Base-by-base conservation (phyloP, 1,140 invertebrate species). In the Tyrophagus putrescentiae region DNA sequence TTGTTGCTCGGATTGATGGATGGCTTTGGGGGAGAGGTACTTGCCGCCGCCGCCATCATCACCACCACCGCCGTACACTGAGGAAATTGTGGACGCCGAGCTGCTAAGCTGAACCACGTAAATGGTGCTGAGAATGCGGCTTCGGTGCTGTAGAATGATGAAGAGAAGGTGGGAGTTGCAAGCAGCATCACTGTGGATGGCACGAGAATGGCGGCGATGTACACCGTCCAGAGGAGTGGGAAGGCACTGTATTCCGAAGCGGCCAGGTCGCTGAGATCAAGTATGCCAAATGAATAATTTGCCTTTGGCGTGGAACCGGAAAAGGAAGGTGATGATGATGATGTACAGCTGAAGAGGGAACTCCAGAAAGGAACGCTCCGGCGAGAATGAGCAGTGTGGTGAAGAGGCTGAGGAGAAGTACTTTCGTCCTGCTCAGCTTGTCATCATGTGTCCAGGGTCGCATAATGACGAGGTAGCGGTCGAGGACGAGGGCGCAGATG, bases 1-100 rank as follows among this genome's bases (percentile, higher is more conserved):
- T n/a, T n/a, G n/a, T n/a, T n/a, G n/a, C 45, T 29, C 45, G 45
- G 31, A 48, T 48, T 48, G 45, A 7, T n/a, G n/a, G n/a, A n/a
- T n/a, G n/a, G n/a, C n/a, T n/a, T n/a, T n/a, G n/a, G n/a, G n/a
- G n/a, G n/a, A n/a, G n/a, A n/a, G n/a, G n/a, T n/a, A n/a, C 21
- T 21, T 48, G 45, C 36, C 21, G 36, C 36, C 21, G 36, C 36
- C 21, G 36, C 36, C 21, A 21, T 39, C 21, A n/a, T n/a, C n/a
- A n/a, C n/a, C n/a, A n/a, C n/a, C n/a, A n/a, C n/a, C n/a, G n/a
- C n/a, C n/a, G n/a, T n/a, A n/a, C n/a, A n/a, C n/a, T n/a, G n/a
- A n/a, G n/a, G n/a, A n/a, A n/a, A n/a, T n/a, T n/a, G n/a, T n/a
- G n/a, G n/a, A n/a, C n/a, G n/a, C n/a, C n/a, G n/a, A n/a, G n/a